phyloP scores from a whole-genome alignment of 2,797 vertebrate species.

The Champsocephalus gunnari region DNA sequence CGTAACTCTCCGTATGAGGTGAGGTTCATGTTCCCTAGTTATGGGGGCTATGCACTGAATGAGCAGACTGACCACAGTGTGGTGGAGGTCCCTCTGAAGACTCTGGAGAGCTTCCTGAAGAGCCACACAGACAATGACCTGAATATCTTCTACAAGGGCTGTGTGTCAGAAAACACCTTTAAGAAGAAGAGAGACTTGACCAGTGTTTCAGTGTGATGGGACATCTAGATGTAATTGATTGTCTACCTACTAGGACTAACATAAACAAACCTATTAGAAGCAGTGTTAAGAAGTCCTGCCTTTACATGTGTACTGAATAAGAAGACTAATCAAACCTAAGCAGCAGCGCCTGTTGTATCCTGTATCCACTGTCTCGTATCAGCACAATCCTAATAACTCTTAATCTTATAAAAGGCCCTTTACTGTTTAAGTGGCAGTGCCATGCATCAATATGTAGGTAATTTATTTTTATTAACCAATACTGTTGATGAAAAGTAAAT shows the following conservation, averaged over 20 bases:
- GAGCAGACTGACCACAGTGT: constrained; percentile 63
- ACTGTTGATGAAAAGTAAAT: not conserved
- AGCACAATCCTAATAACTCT: too few relatives aligned
- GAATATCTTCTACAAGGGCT: constrained; percentile 77
- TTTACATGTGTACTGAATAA: not conserved
- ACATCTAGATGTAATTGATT: not conserved
- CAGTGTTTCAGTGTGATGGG: constrained; percentile 15
- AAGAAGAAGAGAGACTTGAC: constrained; percentile 57
- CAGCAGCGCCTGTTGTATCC: not conserved
- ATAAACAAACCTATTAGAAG: not conserved
- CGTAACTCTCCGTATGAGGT: constrained; percentile 82
- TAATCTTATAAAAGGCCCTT: too few relatives aligned
- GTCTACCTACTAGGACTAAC: not conserved
- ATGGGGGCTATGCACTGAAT: constrained; percentile 79
- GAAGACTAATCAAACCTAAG: not conserved
- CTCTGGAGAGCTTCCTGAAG: constrained; percentile 77
- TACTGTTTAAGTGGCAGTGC: too few relatives aligned
- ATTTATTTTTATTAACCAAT: not conserved
- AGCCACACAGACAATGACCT: constrained; percentile 66
- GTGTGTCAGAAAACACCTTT: constrained; percentile 69
- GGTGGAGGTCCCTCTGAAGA: constrained; percentile 78
- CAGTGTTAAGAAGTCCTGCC: not conserved
- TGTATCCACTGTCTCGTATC: not conserved
- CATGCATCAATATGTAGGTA: not conserved
- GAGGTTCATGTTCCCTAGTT: constrained; percentile 81